Percentiles rank a stretch among this genome's conserved stretches.
Conservation (phyloP, 2,888 invertebrate species). For the Fragum whitleyi region DNA sequence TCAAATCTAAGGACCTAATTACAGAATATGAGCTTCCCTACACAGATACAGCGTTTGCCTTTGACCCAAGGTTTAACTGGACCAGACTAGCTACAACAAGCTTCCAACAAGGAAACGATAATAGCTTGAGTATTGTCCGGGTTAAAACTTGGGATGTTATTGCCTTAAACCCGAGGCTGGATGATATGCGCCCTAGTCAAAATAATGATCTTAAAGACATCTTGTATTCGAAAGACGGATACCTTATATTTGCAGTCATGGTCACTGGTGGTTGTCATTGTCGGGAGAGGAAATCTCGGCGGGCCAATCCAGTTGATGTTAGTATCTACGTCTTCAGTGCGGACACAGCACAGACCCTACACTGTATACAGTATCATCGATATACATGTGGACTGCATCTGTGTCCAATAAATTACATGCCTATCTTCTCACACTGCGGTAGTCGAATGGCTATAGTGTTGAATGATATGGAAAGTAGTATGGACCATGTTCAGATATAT, state of each 20-base stretch:
- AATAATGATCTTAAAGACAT: slow-evolving; percentile 80
- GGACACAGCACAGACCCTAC: slow-evolving; percentile 81
- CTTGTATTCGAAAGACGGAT: slow-evolving; percentile 82
- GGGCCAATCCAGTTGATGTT: slow-evolving; percentile 81
- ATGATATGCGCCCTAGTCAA: slow-evolving; percentile 78
- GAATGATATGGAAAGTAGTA: slow-evolving; percentile 79
- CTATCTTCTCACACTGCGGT: slow-evolving; percentile 83
- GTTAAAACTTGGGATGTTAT: slow-evolving; percentile 78
- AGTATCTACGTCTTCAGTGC: slow-evolving; percentile 83
- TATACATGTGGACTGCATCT: slow-evolving; percentile 83
- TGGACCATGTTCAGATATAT: slow-evolving; percentile 83
- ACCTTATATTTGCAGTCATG: slow-evolving; percentile 82
- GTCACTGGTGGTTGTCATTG: slow-evolving; percentile 81
- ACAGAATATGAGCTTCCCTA: slow-evolving; percentile 78
- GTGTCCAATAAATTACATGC: slow-evolving; percentile 84
- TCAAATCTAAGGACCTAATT: slow-evolving; percentile 77
- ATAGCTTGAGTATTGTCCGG: slow-evolving; percentile 81
- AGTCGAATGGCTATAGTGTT: slow-evolving; percentile 83
- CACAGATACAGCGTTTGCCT: slow-evolving; percentile 81
- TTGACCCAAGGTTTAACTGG: slow-evolving; percentile 83
- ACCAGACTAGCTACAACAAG: slow-evolving; percentile 83
- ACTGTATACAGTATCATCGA: slow-evolving; percentile 84
- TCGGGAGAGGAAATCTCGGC: slow-evolving; percentile 81
- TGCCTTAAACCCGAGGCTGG: slow-evolving; percentile 79
- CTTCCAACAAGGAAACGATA: slow-evolving; percentile 79